These are phyloP conservation scores for Drosophila grimshawi DNA, from an alignment of 1,140 invertebrate genomes.

Conservation along the genomic window DNA sequence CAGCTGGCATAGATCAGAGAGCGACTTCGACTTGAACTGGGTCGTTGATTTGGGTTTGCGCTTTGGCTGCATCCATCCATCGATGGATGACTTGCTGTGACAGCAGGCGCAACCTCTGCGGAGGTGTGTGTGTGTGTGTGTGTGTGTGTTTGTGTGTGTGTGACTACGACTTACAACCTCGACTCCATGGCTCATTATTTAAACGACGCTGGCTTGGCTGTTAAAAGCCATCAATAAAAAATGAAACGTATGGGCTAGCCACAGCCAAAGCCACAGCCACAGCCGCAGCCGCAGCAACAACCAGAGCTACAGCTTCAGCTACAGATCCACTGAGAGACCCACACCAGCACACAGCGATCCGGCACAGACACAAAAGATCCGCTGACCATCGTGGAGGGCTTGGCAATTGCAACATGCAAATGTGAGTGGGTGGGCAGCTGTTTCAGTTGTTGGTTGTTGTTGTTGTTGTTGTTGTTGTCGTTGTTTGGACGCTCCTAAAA, in stretches of 20 bases:
- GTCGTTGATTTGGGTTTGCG: constrained; percentile 13
- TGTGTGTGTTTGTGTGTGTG: constrained; percentile 18
- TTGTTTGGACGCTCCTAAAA: constrained; percentile 39
- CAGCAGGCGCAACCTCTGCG: constrained; percentile 60
- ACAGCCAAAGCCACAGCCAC: constrained; percentile 16
- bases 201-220: constrained; percentile 77
- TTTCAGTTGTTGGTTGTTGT: constrained; percentile 8
- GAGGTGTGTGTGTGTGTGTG: constrained; percentile 32
- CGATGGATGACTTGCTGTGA: constrained; percentile 75
- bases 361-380: no score
- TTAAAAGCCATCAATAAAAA: constrained; percentile 79
- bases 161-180: constrained; percentile 35
- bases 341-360: background rate
- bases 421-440: constrained; percentile 73
- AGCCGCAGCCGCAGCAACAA: background rate
- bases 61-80: constrained; percentile 22
- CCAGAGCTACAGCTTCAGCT: background rate
- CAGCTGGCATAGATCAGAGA: constrained; percentile 54
- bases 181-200: constrained; percentile 76
- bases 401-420: constrained; percentile 76
- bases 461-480: constrained; percentile 16
- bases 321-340: constrained; percentile 9
- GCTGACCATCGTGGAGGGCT: constrained; percentile 71
- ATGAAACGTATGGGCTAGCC: constrained; percentile 53
- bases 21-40: constrained; percentile 33